Evolutionary conservation across 2,797 vertebrate genomes (phyloP).

Genomic region (Rhincodon typus): DNA sequence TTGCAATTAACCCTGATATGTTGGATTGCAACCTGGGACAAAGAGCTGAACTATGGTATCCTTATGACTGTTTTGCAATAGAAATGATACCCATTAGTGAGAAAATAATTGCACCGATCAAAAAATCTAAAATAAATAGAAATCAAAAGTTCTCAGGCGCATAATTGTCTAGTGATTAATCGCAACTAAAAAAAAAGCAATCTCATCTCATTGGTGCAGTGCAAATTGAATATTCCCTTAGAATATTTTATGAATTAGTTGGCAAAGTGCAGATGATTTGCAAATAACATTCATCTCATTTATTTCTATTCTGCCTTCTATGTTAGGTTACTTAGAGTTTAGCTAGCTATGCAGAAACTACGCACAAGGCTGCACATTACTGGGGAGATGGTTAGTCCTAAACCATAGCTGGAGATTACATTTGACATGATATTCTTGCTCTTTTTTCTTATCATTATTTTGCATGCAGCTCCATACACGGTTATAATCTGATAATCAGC

Average conservation of each 20-base stretch:
- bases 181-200: not conserved
- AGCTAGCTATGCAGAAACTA: not conserved
- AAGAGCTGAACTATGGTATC: not conserved
- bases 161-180: not conserved
- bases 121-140: not conserved
- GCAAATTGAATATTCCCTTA: not conserved
- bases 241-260: not conserved
- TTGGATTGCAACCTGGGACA: not conserved
- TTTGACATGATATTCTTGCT: not conserved
- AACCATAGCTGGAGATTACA: not conserved
- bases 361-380: not conserved
- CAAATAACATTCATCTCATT: not conserved
- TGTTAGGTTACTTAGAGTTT: not conserved
- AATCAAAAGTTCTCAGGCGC: not conserved
- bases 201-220: not conserved
- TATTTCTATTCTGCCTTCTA: not conserved
- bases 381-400: not conserved
- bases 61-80: not conserved
- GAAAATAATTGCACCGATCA: not conserved
- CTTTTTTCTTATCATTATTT: not conserved
- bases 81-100: not conserved
- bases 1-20: slow-evolving; percentile 14
- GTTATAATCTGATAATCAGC: not conserved
- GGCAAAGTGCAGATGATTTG: not conserved
- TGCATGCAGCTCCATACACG: not conserved